phyloP scores from a whole-genome alignment of 2,888 invertebrate genomes.

The Rosalia funebris region DNA sequence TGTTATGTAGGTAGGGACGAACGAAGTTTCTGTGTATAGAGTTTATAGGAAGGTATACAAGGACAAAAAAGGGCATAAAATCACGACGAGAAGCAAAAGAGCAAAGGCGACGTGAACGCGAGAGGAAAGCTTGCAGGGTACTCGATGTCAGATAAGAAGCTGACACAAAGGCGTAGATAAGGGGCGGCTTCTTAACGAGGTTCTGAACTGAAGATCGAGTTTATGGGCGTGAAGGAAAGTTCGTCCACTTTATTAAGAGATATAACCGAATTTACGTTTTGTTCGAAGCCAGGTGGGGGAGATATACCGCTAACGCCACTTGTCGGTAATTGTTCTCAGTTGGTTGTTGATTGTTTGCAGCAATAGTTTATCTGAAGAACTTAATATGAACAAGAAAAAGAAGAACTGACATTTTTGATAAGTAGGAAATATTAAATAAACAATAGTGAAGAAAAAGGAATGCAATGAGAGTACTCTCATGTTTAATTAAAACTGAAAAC shows the following conservation, averaged over 20 bases:
- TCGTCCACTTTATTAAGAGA: constrained; percentile 1
- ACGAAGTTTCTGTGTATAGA: not conserved
- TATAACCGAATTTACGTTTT: not conserved
- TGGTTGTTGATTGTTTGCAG: too few species aligned
- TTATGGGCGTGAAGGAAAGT: not conserved
- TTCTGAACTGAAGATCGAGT: constrained; percentile 9
- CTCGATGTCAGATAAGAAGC: constrained; percentile 30
- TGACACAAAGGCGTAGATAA: constrained; percentile 31
- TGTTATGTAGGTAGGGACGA: not conserved
- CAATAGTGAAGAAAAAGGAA: too few species aligned
- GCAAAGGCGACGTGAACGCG: constrained; percentile 25
- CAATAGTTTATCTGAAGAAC: too few species aligned
- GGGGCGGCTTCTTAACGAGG: constrained; percentile 5
- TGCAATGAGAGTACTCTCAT: too few species aligned
- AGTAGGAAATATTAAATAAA: too few species aligned
- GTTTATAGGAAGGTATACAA: constrained; percentile 7
- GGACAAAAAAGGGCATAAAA: constrained; percentile 27
- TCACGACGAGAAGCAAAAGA: constrained; percentile 31
- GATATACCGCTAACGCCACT: too few species aligned
- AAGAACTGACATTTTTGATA: too few species aligned
- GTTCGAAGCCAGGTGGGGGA: too few species aligned
- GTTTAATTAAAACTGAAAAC: too few species aligned
- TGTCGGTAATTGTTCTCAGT: too few species aligned
- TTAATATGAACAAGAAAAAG: too few species aligned
- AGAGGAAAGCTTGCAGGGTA: constrained; percentile 25